Percentiles rank a stretch among this genome's conserved stretches.
phyloP scores from a whole-genome alignment of 2,797 vertebrate genomes.

The Arrhamphus sclerolepis region DNA sequence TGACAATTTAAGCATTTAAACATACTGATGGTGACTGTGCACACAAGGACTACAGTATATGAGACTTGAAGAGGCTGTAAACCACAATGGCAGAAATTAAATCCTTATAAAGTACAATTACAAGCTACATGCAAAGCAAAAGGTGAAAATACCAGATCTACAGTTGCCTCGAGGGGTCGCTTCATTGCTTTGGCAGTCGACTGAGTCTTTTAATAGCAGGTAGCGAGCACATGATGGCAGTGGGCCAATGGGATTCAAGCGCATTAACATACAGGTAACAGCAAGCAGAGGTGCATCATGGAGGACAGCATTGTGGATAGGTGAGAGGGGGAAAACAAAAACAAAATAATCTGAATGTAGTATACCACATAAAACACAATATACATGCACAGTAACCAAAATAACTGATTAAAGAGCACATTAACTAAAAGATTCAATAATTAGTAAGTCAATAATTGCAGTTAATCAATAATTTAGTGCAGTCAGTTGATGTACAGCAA shows the following conservation, averaged over 20 bases:
- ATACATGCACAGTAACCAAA: constrained; percentile 96
- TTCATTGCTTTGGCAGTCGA: constrained; percentile 99
- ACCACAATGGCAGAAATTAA: constrained; percentile 75
- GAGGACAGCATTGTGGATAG: constrained; percentile 99
- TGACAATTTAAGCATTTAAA: constrained; percentile 50
- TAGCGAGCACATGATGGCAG: constrained; percentile 99
- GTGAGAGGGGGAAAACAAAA: constrained; percentile 94
- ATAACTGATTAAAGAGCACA: constrained; percentile 90
- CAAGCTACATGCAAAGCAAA: constrained; percentile 99
- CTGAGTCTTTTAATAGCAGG: constrained; percentile 99
- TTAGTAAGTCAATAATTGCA: constrained; percentile 91
- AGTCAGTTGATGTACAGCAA: constrained; percentile 3
- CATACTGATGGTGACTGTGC: constrained; percentile 59
- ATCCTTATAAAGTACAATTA: constrained; percentile 70
- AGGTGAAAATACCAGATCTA: constrained; percentile 98
- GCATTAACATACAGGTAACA: constrained; percentile 99
- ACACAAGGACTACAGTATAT: constrained; percentile 60
- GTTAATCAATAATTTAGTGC: constrained; percentile 82
- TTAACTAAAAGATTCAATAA: constrained; percentile 72
- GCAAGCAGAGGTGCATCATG: constrained; percentile 99
- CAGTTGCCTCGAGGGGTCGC: constrained; percentile 99
- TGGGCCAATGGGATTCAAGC: constrained; percentile 99
- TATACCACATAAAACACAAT: constrained; percentile 98
- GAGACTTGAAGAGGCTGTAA: constrained; percentile 69
- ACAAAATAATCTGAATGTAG: constrained; percentile 96